Evolutionary conservation across 2,888 invertebrate species (phyloP).

Genomic region (Gortyna flavago): DNA sequence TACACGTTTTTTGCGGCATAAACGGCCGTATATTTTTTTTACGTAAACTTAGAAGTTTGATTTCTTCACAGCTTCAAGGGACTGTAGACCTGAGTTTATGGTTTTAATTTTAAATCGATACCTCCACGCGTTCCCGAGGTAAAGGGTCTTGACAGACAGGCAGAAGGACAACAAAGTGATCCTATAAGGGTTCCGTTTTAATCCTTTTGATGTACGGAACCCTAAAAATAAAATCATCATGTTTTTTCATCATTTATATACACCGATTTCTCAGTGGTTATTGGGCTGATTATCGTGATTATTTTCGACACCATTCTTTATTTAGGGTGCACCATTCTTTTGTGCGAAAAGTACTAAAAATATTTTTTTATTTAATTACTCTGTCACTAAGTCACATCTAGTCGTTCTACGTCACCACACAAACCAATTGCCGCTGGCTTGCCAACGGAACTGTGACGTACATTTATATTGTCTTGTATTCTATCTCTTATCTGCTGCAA

Average conservation of each 20-base stretch:
- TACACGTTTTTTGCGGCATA: no score
- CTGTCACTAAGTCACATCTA: conserved; percentile 52
- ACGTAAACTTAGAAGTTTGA: no score
- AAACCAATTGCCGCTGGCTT: conserved; percentile 47
- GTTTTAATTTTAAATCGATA: no score
- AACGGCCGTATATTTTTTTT: no score
- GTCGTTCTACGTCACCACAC: conserved; percentile 27
- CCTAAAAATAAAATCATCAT: no score
- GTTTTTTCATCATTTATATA: background rate
- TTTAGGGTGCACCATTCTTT: background rate
- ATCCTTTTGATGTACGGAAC: no score
- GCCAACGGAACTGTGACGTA: conserved; percentile 69
- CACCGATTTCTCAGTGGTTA: background rate
- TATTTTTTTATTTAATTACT: background rate
- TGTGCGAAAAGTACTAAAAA: background rate
- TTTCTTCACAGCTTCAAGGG: no score
- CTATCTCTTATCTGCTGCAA: conserved; percentile 37
- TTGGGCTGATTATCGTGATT: background rate
- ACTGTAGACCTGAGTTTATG: no score
- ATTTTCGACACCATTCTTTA: background rate
- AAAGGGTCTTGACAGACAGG: no score
- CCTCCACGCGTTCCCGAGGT: no score
- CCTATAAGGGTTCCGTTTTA: no score
- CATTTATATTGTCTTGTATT: conserved; percentile 63
- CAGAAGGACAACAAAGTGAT: no score